Conservation (phyloP, 1,140 invertebrate genomes). For the Meloidogyne hapla region DNA sequence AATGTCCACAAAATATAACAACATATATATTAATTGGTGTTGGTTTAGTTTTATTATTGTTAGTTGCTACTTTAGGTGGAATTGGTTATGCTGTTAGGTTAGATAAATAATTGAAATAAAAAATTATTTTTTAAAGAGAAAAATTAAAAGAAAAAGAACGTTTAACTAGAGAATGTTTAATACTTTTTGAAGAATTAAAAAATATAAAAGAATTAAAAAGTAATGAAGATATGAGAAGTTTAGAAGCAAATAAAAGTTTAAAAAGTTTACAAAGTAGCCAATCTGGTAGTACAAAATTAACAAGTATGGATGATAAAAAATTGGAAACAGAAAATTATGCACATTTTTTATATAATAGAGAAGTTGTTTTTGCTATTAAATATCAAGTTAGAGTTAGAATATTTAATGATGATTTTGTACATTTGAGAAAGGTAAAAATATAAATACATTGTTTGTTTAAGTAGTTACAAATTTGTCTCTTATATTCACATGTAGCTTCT, state of each 20-base stretch:
- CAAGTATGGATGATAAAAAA: constrained; percentile 15
- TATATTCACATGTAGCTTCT: too few species aligned
- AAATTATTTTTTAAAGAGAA: constrained; percentile 28
- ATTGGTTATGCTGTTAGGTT: constrained; percentile 28
- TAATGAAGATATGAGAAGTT: constrained; percentile 5
- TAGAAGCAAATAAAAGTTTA: constrained; percentile 43
- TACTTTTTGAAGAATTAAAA: constrained; percentile 29
- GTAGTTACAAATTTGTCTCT: too few species aligned
- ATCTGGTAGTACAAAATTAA: constrained; percentile 22
- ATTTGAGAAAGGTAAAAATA: constrained; percentile 25
- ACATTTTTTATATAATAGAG: constrained; percentile 48
- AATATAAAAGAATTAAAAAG: constrained; percentile 21
- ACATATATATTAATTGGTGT: constrained; percentile 34
- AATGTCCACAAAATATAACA: constrained; percentile 31
- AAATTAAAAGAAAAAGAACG: constrained; percentile 36
- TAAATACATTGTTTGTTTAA: too few species aligned
- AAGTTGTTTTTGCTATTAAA: constrained; percentile 51
- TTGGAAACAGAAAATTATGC: constrained; percentile 49
- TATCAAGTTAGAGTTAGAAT: constrained; percentile 34
- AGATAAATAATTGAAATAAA: neutral
- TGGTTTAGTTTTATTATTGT: constrained; percentile 32
- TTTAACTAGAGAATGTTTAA: constrained; percentile 38
- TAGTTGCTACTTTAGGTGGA: constrained; percentile 13
- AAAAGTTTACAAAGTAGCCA: constrained; percentile 45
- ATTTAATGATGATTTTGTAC: constrained; percentile 27